Evolutionary conservation across 1,140 invertebrate genomes (phyloP), one percentile per base, ranked within the genome.

Genomic region (Antheraea mylitta): DNA sequence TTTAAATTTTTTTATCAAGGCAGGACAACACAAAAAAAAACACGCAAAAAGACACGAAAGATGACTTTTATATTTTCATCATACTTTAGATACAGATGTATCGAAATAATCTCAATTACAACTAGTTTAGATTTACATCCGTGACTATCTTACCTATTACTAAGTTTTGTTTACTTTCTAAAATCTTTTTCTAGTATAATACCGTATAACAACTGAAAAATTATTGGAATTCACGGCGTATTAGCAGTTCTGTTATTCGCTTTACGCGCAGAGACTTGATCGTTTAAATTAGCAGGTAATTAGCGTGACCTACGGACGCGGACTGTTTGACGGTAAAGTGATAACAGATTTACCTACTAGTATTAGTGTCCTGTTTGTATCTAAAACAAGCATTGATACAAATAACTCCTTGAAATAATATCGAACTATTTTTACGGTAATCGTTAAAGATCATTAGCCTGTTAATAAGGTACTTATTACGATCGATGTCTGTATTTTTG

Each of bases 251-350:
- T 53, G 45, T 53, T 53, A 53, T 53, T 53, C 16, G 45, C 16
- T 2, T 53, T 1, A 53, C 11, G 45, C 45, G 45, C 16, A 16
- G 16, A 53, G 45, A 53, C 45, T 53, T 53, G 45, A 53, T 53
- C 45, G 10, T 53, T 53, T 53, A 53, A 53, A 53, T 53, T 53
- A 53, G 45, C 45, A 53, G 16, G 45, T 53, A 53, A 53, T 53
- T 53, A 53, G 45, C 45, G 45, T 53, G 45, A 53, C 45, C 45
- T 53, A 53, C 45, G 45, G 45, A 53, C 45, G 45, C 45, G 45
- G 16, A 53, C 45, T n/a, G 45, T 53, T 53, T 53, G 16, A 53
- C 45, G 16, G 11, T 16, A 53, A 53, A 53, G 11, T 53, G 45
- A 53, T 53, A 53, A 53, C 45, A 53, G 1, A 53, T 53, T 53